These are phyloP conservation scores for Drosophila auraria DNA, from an alignment of 1,140 invertebrate species.

Conservation along the genomic window DNA sequence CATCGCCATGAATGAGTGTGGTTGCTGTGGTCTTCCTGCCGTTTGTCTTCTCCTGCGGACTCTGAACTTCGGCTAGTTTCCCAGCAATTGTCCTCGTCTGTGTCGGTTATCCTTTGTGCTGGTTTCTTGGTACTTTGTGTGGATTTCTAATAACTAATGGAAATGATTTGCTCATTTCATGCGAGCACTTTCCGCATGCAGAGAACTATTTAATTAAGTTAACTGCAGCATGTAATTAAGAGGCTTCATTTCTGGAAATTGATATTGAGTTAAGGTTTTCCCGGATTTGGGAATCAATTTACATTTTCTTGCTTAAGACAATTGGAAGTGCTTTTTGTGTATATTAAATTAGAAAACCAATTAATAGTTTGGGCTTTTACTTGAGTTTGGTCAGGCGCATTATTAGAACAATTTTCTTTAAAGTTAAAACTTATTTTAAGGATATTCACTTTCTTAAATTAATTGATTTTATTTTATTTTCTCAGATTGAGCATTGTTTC, in stretches of 20 bases:
- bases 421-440: background rate
- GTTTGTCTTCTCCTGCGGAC: background rate
- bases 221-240: background rate
- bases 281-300: no score
- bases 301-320: no score
- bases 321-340: no score
- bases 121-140: slow-evolving; percentile 10
- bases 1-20: slow-evolving; percentile 27
- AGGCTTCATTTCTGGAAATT: background rate
- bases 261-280: background rate
- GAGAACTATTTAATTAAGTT: slow-evolving; percentile 12
- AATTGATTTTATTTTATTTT: background rate
- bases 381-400: background rate
- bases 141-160: slow-evolving; percentile 24
- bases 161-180: slow-evolving; percentile 29
- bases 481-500: background rate
- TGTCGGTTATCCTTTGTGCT: background rate
- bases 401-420: slow-evolving; percentile 1
- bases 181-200: background rate
- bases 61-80: slow-evolving; percentile 5
- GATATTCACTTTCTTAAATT: background rate
- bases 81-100: slow-evolving; percentile 21
- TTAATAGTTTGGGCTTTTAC: background rate
- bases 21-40: slow-evolving; percentile 27
- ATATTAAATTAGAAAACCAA: background rate